phyloP scores from a whole-genome alignment of 2,888 invertebrate genomes.

The Saturnia pavonia region DNA sequence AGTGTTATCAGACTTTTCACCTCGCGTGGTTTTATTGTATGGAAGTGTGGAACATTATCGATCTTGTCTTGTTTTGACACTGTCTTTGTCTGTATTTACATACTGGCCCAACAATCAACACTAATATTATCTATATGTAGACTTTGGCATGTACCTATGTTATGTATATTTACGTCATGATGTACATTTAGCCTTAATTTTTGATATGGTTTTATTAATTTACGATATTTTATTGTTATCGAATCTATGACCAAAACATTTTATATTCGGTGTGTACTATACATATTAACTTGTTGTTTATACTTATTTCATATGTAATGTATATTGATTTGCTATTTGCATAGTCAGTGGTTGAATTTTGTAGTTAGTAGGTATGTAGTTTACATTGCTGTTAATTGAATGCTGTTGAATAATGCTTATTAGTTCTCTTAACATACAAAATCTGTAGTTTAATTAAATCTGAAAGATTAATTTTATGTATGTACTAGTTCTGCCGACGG shows the following conservation, averaged over 20 bases:
- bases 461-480: too few species aligned
- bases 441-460: not conserved
- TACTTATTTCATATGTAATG: too few species aligned
- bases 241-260: not conserved
- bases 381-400: not conserved
- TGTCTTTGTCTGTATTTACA: slow-evolving; percentile 6
- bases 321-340: too few species aligned
- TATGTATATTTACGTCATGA: not conserved
- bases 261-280: not conserved
- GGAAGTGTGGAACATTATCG: slow-evolving; percentile 28
- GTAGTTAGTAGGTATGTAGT: not conserved
- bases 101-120: not conserved
- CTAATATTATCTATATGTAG: not conserved
- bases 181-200: not conserved
- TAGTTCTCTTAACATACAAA: not conserved
- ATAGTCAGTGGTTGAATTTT: not conserved
- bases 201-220: not conserved
- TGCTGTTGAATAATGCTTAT: not conserved
- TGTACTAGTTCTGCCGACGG: too few species aligned
- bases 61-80: slow-evolving; percentile 24
- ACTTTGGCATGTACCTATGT: not conserved
- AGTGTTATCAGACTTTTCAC: slow-evolving; percentile 34
- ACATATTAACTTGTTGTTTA: too few species aligned
- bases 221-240: not conserved
- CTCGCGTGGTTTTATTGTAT: slow-evolving; percentile 29